A percentile compares a stretch with the other conserved stretches of the same genome.
phyloP scores from a whole-genome alignment of 2,888 invertebrate genomes.

The Camptogramma bilineatum region DNA sequence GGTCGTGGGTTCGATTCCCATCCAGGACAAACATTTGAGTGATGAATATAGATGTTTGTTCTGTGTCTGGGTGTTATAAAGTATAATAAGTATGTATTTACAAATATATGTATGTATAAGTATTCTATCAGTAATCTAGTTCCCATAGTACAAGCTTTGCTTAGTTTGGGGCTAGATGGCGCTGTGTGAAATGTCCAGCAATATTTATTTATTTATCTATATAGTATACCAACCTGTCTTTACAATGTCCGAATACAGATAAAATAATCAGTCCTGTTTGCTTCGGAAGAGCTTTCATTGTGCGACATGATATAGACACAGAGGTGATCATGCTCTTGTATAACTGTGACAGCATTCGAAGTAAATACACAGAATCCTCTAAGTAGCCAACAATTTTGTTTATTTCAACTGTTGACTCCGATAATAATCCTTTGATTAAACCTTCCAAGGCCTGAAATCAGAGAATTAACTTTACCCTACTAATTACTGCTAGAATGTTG shows the following conservation, averaged over 20 bases:
- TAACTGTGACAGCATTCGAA: conserved; percentile 63
- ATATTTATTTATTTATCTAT: too few species aligned
- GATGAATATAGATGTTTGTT: too few species aligned
- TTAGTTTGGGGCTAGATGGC: too few species aligned
- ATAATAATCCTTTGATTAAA: conserved; percentile 51
- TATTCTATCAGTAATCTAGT: too few species aligned
- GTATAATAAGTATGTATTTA: too few species aligned
- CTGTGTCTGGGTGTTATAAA: too few species aligned
- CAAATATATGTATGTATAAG: too few species aligned
- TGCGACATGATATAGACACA: conserved; percentile 55
- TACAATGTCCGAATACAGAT: conserved; percentile 78
- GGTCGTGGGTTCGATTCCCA: too few species aligned
- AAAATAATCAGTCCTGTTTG: conserved; percentile 67
- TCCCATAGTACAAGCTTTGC: too few species aligned
- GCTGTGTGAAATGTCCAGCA: too few species aligned
- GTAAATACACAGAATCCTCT: conserved; percentile 57
- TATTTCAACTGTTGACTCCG: conserved; percentile 47
- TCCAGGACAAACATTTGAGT: too few species aligned
- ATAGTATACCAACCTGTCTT: conserved; percentile 69
- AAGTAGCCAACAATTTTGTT: conserved; percentile 55
- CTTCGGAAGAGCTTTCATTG: conserved; percentile 62
- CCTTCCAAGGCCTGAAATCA: conserved; percentile 62
- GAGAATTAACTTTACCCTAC: not conserved
- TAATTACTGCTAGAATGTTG: too few species aligned
- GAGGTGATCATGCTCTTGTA: conserved; percentile 61